Percentiles rank a stretch among this genome's conserved stretches.
These are phyloP conservation scores for Euclidia mi DNA, from an alignment of 2,888 invertebrate species.

Conservation along the genomic window DNA sequence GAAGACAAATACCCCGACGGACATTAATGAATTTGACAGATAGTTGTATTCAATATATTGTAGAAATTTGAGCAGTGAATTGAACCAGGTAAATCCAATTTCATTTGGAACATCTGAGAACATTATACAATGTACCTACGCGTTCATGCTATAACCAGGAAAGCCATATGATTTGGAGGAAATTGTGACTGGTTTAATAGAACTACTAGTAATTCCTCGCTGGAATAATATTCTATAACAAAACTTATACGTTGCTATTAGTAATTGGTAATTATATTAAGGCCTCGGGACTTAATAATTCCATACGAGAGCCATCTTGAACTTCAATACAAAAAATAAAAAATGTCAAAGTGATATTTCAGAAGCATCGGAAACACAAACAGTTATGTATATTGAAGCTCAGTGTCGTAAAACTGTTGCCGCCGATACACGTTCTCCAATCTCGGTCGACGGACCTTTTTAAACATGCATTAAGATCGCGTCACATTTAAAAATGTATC, in stretches of 20 bases:
- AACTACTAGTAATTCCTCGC: too few species aligned
- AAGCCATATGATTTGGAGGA: conserved; percentile 7
- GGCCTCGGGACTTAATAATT: too few species aligned
- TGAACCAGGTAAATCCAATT: conserved; percentile 14
- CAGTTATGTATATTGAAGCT: background rate
- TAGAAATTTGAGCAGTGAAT: conserved; percentile 10
- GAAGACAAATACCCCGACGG: conserved; percentile 17
- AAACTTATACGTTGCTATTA: too few species aligned
- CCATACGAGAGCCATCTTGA: too few species aligned
- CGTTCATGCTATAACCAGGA: conserved; percentile 12
- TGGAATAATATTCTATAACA: too few species aligned
- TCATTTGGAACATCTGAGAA: conserved; percentile 15
- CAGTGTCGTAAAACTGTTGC: background rate
- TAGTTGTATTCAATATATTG: conserved; percentile 11
- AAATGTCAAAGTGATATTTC: too few species aligned
- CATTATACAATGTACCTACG: conserved; percentile 15
- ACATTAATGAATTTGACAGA: conserved; percentile 15
- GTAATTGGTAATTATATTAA: too few species aligned
- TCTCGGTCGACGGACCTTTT: conserved; percentile 14
- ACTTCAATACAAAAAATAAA: too few species aligned
- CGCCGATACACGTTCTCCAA: background rate
- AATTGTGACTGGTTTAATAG: background rate
- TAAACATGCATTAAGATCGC: conserved; percentile 53
- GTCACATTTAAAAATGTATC: conserved; percentile 62
- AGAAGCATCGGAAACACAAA: background rate